Evolutionary conservation across 2,113 vertebrate species (phyloP).

Genomic region (Mola mola): DNA sequence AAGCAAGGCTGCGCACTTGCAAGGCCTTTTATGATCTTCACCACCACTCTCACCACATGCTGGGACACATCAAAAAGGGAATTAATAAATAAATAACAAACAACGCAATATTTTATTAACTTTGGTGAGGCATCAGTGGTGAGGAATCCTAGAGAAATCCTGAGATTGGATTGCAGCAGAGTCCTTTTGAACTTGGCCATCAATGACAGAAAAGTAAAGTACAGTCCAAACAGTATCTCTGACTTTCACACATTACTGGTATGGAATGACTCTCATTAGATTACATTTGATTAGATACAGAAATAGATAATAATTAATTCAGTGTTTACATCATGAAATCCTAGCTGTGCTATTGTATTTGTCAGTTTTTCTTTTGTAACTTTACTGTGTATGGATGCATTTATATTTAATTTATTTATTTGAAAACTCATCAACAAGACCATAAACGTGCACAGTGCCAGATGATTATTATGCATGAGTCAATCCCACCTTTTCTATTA

Average conservation of each 20-base stretch:
- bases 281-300: too few relatives aligned
- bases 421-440: too few relatives aligned
- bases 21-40: conserved; percentile 59
- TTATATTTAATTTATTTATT: too few relatives aligned
- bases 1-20: conserved; percentile 50
- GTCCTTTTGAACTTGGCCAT: neutral
- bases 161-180: conserved; percentile 56
- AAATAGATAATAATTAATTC: conserved; percentile 2
- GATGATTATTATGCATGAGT: too few relatives aligned
- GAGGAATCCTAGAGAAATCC: conserved; percentile 49
- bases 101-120: conserved; percentile 81
- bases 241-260: too few relatives aligned
- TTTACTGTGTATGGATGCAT: too few relatives aligned
- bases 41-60: conserved; percentile 48
- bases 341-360: neutral
- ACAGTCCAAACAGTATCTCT: too few relatives aligned
- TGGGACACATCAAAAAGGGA: conserved; percentile 74
- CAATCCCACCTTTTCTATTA: too few relatives aligned
- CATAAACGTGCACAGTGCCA: too few relatives aligned
- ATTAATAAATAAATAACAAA: conserved; percentile 81
- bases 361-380: neutral
- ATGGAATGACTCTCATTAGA: too few relatives aligned
- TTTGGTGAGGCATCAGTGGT: conserved; percentile 49
- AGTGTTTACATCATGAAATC: neutral
- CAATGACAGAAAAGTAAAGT: neutral